Evolutionary conservation across 2,113 vertebrate species (phyloP).

Genomic region (Amblyornis subalaris): DNA sequence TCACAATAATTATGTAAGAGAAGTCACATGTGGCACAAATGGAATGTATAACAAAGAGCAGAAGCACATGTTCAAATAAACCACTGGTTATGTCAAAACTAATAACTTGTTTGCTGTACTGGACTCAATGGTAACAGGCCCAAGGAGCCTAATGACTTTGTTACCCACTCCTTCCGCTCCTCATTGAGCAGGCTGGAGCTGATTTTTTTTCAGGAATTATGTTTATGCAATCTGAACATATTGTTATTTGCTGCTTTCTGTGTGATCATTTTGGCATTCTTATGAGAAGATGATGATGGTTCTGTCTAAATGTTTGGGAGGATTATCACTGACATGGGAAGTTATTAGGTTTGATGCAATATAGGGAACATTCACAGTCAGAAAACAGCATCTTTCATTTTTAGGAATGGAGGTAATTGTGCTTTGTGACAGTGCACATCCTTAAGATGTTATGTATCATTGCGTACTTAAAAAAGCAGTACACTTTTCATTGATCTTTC

Average conservation of each 20-base stretch:
- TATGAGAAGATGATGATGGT: conserved; percentile 19
- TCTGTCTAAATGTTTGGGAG: conserved; percentile 27
- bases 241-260: conserved; percentile 59
- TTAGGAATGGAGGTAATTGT: conserved; percentile 67
- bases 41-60: conserved; percentile 61
- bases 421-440: conserved; percentile 54
- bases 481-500: conserved; percentile 69
- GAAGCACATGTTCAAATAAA: conserved; percentile 62
- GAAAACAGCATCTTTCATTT: conserved; percentile 68
- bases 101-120: conserved; percentile 61
- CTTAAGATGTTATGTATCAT: conserved; percentile 66
- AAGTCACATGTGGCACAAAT: conserved; percentile 66
- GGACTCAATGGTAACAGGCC: conserved; percentile 58
- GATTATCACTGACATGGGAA: conserved; percentile 39
- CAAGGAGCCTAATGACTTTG: conserved; percentile 46
- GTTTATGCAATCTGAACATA: conserved; percentile 46
- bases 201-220: conserved; percentile 24
- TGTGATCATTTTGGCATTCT: conserved; percentile 38
- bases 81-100: conserved; percentile 67
- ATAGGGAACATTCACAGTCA: conserved; percentile 37
- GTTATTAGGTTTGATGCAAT: conserved; percentile 48
- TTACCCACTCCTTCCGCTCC: not conserved
- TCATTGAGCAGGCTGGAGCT: not conserved
- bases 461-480: conserved; percentile 62
- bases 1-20: conserved; percentile 61